phyloP scores from a whole-genome alignment of 1,140 invertebrate genomes.

The Lepidurus arcticus region DNA sequence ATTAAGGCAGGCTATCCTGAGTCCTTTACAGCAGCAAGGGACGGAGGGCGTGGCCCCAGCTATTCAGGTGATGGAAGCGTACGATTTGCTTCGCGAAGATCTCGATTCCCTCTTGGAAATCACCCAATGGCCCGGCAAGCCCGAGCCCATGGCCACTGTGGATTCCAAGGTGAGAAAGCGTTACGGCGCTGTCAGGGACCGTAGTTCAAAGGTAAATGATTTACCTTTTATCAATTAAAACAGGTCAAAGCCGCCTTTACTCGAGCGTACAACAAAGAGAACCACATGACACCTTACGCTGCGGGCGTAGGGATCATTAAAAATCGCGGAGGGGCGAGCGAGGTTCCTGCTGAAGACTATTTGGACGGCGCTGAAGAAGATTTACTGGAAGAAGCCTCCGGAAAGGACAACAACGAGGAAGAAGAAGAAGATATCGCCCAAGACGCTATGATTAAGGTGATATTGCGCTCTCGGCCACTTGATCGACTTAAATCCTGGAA shows the following conservation, averaged over 20 bases:
- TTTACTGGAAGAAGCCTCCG: conserved; percentile 48
- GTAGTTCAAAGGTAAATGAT: too few relatives aligned
- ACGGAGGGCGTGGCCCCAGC: conserved; percentile 65
- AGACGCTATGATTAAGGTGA: conserved; percentile 74
- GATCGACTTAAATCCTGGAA: background rate
- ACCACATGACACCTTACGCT: conserved; percentile 61
- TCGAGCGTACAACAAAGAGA: conserved; percentile 80
- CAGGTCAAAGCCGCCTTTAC: conserved; percentile 86
- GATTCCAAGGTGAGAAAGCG: conserved; percentile 62
- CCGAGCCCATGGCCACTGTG: conserved; percentile 66
- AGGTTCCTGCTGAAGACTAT: background rate
- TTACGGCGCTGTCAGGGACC: background rate
- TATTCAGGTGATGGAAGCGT: conserved; percentile 66
- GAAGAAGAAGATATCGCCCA: conserved; percentile 61
- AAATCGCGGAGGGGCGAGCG: conserved; percentile 43
- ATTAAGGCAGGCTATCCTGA: conserved; percentile 63
- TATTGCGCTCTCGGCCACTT: background rate
- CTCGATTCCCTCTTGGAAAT: conserved; percentile 80
- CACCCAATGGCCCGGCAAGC: conserved; percentile 70
- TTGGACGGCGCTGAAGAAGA: conserved; percentile 47
- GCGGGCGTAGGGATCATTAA: conserved; percentile 52
- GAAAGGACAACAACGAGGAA: conserved; percentile 50
- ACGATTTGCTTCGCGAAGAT: conserved; percentile 84
- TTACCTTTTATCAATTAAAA: background rate
- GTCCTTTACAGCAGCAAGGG: conserved; percentile 63